Percentiles rank a stretch among this genome's conserved stretches.
Conservation (phyloP, 92 coral and sea anemone genomes). For the Meandrina meandrites region DNA sequence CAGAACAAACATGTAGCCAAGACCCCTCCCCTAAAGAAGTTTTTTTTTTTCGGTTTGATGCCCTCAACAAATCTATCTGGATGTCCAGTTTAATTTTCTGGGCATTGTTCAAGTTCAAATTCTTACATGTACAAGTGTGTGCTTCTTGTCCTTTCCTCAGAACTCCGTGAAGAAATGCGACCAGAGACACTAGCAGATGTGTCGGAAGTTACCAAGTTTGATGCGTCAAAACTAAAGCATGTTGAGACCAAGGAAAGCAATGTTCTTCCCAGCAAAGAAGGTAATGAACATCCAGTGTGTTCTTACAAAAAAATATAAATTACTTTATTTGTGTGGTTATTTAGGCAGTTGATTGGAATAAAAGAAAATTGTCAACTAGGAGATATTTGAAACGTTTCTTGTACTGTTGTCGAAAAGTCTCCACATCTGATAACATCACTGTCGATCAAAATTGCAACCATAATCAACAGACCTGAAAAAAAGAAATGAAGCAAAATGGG, state of each 20-base stretch:
- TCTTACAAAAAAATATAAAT: background rate
- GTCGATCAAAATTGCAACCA: too few species aligned
- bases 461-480: too few species aligned
- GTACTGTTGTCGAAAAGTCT: too few species aligned
- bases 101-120: background rate
- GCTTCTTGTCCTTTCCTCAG: constrained; percentile 12
- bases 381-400: background rate
- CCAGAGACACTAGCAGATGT: constrained; percentile 74
- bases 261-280: constrained; percentile 75
- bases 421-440: too few species aligned
- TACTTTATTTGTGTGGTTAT: background rate
- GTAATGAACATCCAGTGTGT: constrained; percentile 8
- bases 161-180: constrained; percentile 69
- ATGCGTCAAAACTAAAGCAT: constrained; percentile 65
- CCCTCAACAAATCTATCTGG: too few species aligned
- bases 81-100: too few species aligned
- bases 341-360: too few species aligned
- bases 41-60: too few species aligned
- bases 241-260: constrained; percentile 68
- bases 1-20: too few species aligned
- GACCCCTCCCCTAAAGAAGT: too few species aligned
- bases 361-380: background rate
- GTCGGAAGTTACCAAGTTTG: constrained; percentile 71
- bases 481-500: too few species aligned
- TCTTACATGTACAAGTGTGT: background rate